A percentile compares a stretch with the other conserved stretches of the same genome.
These are phyloP conservation scores for Odontomachus brunneus DNA, from an alignment of 1,140 invertebrate species.

Conservation along the genomic window DNA sequence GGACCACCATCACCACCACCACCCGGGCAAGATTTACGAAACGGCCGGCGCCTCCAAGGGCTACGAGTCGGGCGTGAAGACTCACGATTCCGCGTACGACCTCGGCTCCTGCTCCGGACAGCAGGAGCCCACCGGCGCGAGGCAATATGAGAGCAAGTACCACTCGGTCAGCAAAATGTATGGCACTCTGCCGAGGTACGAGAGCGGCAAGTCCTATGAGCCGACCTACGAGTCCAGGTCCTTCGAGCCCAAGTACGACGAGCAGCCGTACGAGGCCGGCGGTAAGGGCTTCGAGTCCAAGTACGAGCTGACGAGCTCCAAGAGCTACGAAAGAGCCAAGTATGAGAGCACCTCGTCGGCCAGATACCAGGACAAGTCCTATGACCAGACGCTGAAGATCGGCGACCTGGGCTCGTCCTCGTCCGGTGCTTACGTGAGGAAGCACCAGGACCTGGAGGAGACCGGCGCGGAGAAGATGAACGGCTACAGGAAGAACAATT, in stretches of 20 bases:
- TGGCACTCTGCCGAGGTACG: conserved; percentile 82
- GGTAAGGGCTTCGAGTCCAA: conserved; percentile 79
- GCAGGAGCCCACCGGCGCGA: conserved; percentile 63
- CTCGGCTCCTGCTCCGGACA: conserved; percentile 71
- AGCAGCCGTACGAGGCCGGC: conserved; percentile 68
- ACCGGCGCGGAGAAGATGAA: conserved; percentile 80
- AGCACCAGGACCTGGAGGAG: conserved; percentile 79
- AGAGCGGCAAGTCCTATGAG: conserved; percentile 76
- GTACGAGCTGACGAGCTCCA: conserved; percentile 82
- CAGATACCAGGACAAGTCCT: conserved; percentile 81
- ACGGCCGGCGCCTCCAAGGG: conserved; percentile 75
- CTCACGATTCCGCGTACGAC: conserved; percentile 82
- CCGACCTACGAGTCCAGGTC: conserved; percentile 73
- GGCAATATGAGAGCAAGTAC: conserved; percentile 80
- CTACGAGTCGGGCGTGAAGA: conserved; percentile 83
- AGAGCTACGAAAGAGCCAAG: conserved; percentile 83
- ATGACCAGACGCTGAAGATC: conserved; percentile 83
- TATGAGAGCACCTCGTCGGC: conserved; percentile 76
- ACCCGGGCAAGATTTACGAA: conserved; percentile 75
- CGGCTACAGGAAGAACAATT: conserved; percentile 84
- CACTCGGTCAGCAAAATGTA: conserved; percentile 79
- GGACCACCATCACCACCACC: conserved; percentile 75
- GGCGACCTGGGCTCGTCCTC: conserved; percentile 78
- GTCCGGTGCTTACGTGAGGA: conserved; percentile 76
- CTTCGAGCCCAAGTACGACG: conserved; percentile 77